Evolutionary conservation across 2,113 vertebrate species (phyloP), one percentile per base, ranked within the genome.

Genomic region (Rostratula benghalensis): DNA sequence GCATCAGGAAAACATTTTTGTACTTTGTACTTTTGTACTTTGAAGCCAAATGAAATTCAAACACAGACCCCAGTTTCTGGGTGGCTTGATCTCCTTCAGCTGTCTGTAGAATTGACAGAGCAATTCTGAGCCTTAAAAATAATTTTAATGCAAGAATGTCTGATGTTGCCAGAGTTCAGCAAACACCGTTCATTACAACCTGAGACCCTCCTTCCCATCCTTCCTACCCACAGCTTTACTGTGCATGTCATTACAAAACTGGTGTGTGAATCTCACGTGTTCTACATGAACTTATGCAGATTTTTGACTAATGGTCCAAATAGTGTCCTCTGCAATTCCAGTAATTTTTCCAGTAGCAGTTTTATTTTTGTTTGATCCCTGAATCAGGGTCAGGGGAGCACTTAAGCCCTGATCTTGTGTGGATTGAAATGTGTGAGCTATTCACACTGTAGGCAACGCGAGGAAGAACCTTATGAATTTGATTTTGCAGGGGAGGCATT

Each of bases 281-380:
- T 89, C 54, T 75, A 8, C 69, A 20, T 74, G 56, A 74, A 24
- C 3, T 51, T 63, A 28, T 0, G 6, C 13, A 61, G 51, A 35
- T 75, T 89, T 93, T 71, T 57, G 28, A 76, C 11, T 79, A n/a
- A 61, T 41, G 19, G 28, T n/a, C 65, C 64, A 27, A 76, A 69
- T 41, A 2, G 13, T 64, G 4, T n/a, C 17, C 21, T 82, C 56
- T 87, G 37, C 2, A 0, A 6, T 63, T 84, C 37, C 19, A 37
- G 17, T 79, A 12, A 18, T 53, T 87, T 78, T 93, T 91, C 43
- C 25, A 30, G 53, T 89, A 89, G 48, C 39, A 48, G 21, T 82
- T 84, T 57, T 69, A 31, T 91, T 81, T 95, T 91, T 85, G n/a
- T 67, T 93, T 93, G 65, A 94, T 48, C 31, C 4, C 8, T 60